Evolutionary conservation across 2,113 vertebrate species (phyloP), one percentile per base, ranked within the genome.

Genomic region (Hippoglossus stenolepis): DNA sequence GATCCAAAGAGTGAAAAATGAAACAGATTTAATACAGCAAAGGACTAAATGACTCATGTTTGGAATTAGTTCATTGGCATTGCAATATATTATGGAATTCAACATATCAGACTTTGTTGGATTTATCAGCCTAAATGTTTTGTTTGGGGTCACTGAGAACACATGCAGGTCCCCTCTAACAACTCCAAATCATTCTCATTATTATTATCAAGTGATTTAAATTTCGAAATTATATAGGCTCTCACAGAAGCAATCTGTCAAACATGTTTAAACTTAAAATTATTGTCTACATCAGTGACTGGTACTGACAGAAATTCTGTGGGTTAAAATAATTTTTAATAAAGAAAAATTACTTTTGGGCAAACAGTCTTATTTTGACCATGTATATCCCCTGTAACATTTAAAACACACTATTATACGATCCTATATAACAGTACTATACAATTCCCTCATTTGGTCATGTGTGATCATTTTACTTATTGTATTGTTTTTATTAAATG

Each of bases 1-100:
- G 62, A 89, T 82, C 77, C 81, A 87, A 83, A 82, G 51, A 86
- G 75, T 75, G 73, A 59, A 61, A 77, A 85, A 82, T 77, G 47
- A 85, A 81, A 67, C 54, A 57, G 74, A 82, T 89, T 84, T 85
- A 79, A 86, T 49, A 75, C 79, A 86, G 58, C 67, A 80, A 75
- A 82, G 56, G 65, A 70, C 31, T 77, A 69, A 81, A 85, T 76
- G 58, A 79, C 53, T 84, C 43, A 65, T 70, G 67, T 23, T 75
- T 56, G 65, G 14, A 40, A 53, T 79, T 62, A 38, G 70, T 70
- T 84, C 72, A 68, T 70, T 84, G 78, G 75, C 83, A 79, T 73
- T 75, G 31, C 59, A n/a, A 83, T 59, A 49, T 74, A 43, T 74
- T 60, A 53, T 60, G 49, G 69, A 63, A 77, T 28, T 21, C 12